Evolutionary conservation across 2,113 vertebrate genomes (phyloP), one percentile per base, ranked within the genome.

Genomic region (Australoheros scitulus): DNA sequence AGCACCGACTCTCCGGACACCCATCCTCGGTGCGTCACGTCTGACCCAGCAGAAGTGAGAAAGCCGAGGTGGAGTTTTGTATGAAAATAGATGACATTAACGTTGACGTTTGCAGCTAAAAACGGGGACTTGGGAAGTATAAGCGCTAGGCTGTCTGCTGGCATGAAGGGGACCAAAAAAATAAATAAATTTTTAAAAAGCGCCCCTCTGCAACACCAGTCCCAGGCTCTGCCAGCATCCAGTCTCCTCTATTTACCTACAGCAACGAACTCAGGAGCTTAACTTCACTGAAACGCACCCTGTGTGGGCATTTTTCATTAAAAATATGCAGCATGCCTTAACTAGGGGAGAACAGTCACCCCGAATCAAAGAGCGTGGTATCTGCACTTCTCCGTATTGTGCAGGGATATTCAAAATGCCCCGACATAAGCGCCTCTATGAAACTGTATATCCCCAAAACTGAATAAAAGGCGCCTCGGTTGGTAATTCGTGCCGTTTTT

Each of bases 11-110:
- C 76, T 85, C 79, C 38, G 47, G 36, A 29, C 77, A 3, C 81
- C 61, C 88, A 61, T 82, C 87, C 78, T 43, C 83, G 3, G 87
- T 84, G 91, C 89, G 92, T 90, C 90, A 92, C 84, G 38, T 82
- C 70, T 58, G 83, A 84, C 57, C 83, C 81, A 47, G 79, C 60
- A 72, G 1, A 52, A 79, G 76, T 57, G 36, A 24, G 7, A 26
- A 6, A 55, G 18, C 77, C 9, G 38, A 22, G 64, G 15, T 17
- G 79, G 75, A 83, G 74, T 86, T 83, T 2, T 10, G n/a, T 11
- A 50, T 13, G 9, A 9, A 9, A 76, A 18, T 18, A 63, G 1
- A 29, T 13, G 72, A 1, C 2, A 18, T 50, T 64, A 6, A 38
- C 17, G 41, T 65, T 8, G 1, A 57, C 6, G n/a, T 76, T 26